These are phyloP conservation scores for Lasiommata megera DNA, from an alignment of 2,888 invertebrate species.

Conservation along the genomic window DNA sequence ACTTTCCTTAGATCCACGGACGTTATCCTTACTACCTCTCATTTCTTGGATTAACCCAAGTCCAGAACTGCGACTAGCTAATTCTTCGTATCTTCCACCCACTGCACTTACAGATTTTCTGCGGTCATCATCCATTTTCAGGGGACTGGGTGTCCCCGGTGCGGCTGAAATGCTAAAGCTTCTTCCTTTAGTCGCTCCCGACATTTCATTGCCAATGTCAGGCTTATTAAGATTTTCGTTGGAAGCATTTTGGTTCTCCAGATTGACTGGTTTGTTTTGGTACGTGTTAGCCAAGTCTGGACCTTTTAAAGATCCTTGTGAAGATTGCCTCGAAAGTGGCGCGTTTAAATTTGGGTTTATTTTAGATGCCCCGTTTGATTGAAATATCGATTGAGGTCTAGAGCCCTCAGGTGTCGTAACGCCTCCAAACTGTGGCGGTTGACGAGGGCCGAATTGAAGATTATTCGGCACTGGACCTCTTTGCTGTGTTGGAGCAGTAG, in stretches of 20 bases:
- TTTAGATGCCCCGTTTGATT: constrained; percentile 55
- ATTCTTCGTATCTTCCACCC: constrained; percentile 67
- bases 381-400: constrained; percentile 48
- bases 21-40: constrained; percentile 69
- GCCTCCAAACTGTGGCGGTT: constrained; percentile 54
- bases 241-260: constrained; percentile 63
- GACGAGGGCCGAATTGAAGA: constrained; percentile 75
- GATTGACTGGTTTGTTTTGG: constrained; percentile 69
- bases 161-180: constrained; percentile 79
- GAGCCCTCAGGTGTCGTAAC: constrained; percentile 61
- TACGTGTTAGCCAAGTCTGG: constrained; percentile 54
- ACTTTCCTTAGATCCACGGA: constrained; percentile 68
- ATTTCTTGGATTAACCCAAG: constrained; percentile 74
- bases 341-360: constrained; percentile 46
- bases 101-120: constrained; percentile 75
- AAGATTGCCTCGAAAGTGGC: constrained; percentile 64
- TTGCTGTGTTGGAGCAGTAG: constrained; percentile 52
- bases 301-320: constrained; percentile 64
- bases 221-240: constrained; percentile 61
- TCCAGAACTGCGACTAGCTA: constrained; percentile 59
- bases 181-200: constrained; percentile 73
- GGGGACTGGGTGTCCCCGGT: constrained; percentile 67
- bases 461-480: constrained; percentile 73
- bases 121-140: constrained; percentile 74
- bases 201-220: constrained; percentile 63